These are phyloP conservation scores for Clarias platycephalus DNA, from an alignment of 2,797 vertebrate species.

Conservation along the genomic window DNA sequence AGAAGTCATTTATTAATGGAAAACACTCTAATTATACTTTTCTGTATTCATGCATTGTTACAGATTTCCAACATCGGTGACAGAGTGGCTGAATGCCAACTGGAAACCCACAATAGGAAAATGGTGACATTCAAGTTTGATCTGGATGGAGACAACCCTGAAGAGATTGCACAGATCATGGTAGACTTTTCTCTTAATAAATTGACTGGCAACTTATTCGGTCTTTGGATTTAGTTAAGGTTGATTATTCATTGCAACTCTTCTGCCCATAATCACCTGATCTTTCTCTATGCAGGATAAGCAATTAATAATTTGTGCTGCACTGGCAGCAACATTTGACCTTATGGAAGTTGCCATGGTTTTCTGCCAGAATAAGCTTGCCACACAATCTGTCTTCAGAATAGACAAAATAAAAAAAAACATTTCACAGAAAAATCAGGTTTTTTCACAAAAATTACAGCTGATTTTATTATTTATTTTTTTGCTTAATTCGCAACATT, in stretches of 20 bases:
- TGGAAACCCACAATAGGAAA: slow-evolving; percentile 98
- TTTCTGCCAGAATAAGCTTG: too few species aligned
- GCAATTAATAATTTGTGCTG: neutral
- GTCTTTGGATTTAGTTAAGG: too few species aligned
- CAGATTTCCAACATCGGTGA: slow-evolving; percentile 97
- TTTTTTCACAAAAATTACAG: neutral
- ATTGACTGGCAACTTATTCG: too few species aligned
- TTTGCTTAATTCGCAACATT: neutral
- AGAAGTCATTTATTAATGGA: neutral
- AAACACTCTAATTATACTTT: neutral
- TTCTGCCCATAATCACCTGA: neutral
- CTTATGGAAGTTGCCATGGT: neutral
- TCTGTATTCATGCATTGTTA: slow-evolving; percentile 2
- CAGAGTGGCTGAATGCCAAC: slow-evolving; percentile 93
- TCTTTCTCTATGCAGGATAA: neutral
- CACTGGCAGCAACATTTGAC: neutral
- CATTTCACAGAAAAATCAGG: neutral
- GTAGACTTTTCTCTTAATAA: slow-evolving; percentile 61
- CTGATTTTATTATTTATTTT: neutral
- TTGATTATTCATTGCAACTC: too few species aligned
- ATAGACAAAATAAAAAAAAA: neutral
- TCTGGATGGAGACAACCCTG: slow-evolving; percentile 96
- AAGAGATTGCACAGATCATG: slow-evolving; percentile 97
- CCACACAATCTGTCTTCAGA: neutral
- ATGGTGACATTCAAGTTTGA: slow-evolving; percentile 99